Conservation (phyloP, 2,113 vertebrate species). For the Otus sunia region DNA sequence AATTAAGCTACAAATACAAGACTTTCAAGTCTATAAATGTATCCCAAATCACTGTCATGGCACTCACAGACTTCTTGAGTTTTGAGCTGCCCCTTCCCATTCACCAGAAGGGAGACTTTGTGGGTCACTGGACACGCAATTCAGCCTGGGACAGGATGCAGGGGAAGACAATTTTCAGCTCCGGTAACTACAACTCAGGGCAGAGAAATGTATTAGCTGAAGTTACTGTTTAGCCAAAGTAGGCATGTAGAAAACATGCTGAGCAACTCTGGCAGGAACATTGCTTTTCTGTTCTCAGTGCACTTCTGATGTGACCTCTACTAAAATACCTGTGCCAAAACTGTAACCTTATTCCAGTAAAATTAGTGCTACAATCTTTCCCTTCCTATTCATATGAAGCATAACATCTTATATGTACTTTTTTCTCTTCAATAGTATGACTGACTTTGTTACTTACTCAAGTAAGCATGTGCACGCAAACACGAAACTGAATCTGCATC, state of each 20-base stretch:
- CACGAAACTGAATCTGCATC: not conserved
- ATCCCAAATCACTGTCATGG: not conserved
- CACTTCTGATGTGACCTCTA: not conserved
- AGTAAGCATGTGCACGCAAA: not conserved
- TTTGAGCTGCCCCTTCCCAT: not conserved
- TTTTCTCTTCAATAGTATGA: not conserved
- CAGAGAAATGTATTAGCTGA: not conserved
- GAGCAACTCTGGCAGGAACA: not conserved
- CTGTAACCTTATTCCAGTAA: not conserved
- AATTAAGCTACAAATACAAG: not conserved
- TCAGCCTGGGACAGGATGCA: not conserved
- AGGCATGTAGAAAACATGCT: not conserved
- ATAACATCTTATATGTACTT: not conserved
- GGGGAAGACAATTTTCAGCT: not conserved
- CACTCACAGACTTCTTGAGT: not conserved
- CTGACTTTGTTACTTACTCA: not conserved
- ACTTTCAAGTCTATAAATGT: not conserved
- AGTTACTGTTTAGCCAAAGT: not conserved
- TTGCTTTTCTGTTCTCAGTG: not conserved
- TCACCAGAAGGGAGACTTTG: not conserved
- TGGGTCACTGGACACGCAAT: rapidly evolving
- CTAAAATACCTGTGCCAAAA: not conserved
- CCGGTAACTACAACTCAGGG: not conserved
- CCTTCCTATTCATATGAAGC: not conserved
- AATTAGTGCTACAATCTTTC: not conserved